Base-by-base conservation (phyloP, 2,888 invertebrate genomes). In the Seira sanloemensis region DNA sequence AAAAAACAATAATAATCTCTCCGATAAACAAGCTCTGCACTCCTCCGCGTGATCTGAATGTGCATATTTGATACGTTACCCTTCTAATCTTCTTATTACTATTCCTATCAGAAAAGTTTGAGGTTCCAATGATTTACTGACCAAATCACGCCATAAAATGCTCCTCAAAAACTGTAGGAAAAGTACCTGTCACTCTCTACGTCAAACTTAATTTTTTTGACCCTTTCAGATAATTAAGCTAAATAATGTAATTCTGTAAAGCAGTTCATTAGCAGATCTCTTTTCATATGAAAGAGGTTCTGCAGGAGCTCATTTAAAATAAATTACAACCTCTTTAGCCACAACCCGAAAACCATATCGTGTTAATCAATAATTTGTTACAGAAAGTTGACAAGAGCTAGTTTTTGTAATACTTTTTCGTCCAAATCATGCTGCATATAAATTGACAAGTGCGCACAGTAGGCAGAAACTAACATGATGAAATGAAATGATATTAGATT, bases 1-100 rank as follows among this genome's bases (percentile, higher is more conserved):
- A 37, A 37, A 37, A 37, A 7, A 37, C 37, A 37, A 37, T 4
- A 37, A 37, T 7, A 37, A 37, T 37, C 37, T n/a, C n/a, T 4
- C 12, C 37, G 12, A 37, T 37, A 37, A 37, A 37, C 37, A 37
- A 37, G n/a, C 37, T 37, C 37, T n/a, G 37, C 37, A 37, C 12
- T 66, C 65, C 37, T 46, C 37, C 37, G 26, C 74, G 66, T 76
- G 75, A 76, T 76, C 75, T 76, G 67, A 76, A 76, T 76, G 25
- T 26, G 4, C 75, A 65, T 65, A 12, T 62, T 18, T 16, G 82
- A 82, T 37, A 37, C 12, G 37, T 37, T 37, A 12, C 5, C 4
- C 37, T 12, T 37, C 37, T 37, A 37, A 37, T 37, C 37, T 37
- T 37, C 12, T 37, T 37, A 37, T 37, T 37, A 37, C n/a, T n/a